Base-by-base conservation (phyloP, 2,797 vertebrate species). In the Bufotes viridis region DNA sequence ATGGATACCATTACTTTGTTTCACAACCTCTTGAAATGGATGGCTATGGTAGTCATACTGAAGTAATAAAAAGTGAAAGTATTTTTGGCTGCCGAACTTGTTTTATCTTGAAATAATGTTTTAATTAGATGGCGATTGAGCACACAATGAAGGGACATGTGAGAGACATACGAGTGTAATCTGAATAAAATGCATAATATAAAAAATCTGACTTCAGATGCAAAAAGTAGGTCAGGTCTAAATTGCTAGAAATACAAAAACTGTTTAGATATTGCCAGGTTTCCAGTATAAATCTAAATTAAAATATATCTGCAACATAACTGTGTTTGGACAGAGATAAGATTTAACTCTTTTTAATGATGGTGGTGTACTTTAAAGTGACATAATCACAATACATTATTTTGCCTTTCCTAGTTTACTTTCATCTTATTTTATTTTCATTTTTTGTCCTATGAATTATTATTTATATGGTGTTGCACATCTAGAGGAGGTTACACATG, bases 61-160 rank as follows among this genome's bases (percentile, higher is more conserved):
- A 86, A 70, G 51, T 85, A 70, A 81, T 85, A 70, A 72, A 85
- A 78, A 89, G 58, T 70, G 58, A 89, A 53, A 78, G 61, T 86
- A 86, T 78, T 83, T 89, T 89, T 79, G 84, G 83, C 79, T 67
- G 57, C 15, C n/a, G 17, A 82, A 12, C 51, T 13, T 82, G 65
- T 69, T 80, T n/a, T 89, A 83, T 83, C 80, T 78, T 86, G 80
- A 86, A 55, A 79, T 82, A 61, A 78, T 80, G 72, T 78, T 86
- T 87, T 70, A 89, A 83, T 79, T 78, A 83, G 18, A 89, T 78
- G 12, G 26, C 34, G 80, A 29, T 61, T 63, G 51, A 60, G 53
- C 20, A 80, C 78, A 70, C 24, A 78, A 22, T 72, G 49, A 51
- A 24, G 51, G n/a, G 49, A 55, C 74, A 78, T 82, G 3, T 79